Conservation (phyloP, 2,113 vertebrate genomes). For the Peromyscus polionotus region DNA sequence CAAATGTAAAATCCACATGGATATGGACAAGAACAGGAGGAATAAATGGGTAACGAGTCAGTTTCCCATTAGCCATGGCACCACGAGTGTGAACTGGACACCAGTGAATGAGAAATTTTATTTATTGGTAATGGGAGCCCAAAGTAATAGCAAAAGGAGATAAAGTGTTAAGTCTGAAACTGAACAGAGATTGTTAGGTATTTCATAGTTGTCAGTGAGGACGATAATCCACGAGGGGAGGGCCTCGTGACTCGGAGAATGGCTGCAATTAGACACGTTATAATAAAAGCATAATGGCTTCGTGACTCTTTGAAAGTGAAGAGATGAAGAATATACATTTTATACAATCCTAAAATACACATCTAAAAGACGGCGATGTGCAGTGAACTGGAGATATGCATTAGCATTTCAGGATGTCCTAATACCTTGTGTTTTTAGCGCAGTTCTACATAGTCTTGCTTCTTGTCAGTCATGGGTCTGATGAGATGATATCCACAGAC, state of each 20-base stretch:
- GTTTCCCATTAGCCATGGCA: neutral
- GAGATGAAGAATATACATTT: neutral
- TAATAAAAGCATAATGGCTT: slow-evolving; percentile 12
- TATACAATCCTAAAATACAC: neutral
- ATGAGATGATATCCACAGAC: neutral
- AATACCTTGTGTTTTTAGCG: neutral
- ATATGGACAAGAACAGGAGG: neutral
- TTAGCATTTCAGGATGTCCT: neutral
- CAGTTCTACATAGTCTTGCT: neutral
- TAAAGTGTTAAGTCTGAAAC: neutral
- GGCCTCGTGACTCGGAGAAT: neutral
- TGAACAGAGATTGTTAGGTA: neutral
- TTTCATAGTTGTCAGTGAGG: neutral
- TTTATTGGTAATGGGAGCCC: neutral
- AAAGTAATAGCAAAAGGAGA: neutral
- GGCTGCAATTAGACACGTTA: neutral
- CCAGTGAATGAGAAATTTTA: neutral
- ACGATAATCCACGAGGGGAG: neutral
- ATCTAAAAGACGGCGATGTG: neutral
- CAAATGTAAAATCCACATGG: neutral
- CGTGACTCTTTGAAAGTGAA: neutral
- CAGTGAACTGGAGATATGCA: neutral
- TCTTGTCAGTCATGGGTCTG: neutral
- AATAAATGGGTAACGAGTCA: neutral
- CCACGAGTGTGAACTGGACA: neutral